A percentile compares a stretch with the other conserved stretches of the same genome.
These are phyloP conservation scores for Megalurothrips usitatus DNA, from an alignment of 2,888 invertebrate genomes.

Conservation along the genomic window DNA sequence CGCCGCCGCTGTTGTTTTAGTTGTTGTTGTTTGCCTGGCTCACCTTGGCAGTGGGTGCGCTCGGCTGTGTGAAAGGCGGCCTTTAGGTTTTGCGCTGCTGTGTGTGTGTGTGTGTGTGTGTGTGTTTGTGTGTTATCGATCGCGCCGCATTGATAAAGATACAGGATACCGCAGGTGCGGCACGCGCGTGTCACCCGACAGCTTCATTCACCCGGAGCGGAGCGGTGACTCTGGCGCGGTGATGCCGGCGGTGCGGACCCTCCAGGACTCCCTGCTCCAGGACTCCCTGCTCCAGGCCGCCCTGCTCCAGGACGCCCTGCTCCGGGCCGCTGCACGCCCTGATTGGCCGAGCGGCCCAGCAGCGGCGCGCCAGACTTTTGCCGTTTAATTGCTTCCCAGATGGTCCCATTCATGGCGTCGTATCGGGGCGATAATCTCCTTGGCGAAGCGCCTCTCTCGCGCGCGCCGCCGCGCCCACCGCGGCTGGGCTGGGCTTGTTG, in stretches of 20 bases:
- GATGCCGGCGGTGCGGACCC: no score
- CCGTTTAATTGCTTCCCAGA: conserved; percentile 7
- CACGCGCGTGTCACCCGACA: no score
- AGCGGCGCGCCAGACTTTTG: neutral
- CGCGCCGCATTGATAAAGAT: no score
- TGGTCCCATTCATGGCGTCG: neutral
- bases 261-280: no score
- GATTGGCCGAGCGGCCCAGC: neutral
- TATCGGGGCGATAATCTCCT: neutral
- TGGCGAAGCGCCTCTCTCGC: neutral
- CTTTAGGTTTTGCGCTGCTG: no score
- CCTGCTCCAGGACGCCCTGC: neutral
- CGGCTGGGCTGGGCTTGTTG: no score
- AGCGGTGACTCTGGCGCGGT: no score
- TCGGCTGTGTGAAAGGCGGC: neutral
- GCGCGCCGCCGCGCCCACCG: neutral
- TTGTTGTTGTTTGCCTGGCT: neutral
- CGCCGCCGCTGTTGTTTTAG: neutral
- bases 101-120: no score
- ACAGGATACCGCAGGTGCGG: no score
- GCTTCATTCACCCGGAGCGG: no score
- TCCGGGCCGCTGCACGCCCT: neutral
- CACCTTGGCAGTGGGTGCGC: neutral
- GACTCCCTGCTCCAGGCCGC: neutral
- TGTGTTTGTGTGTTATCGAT: no score